Base-by-base conservation (phyloP, 2,113 vertebrate species). In the Ammospiza caudacuta region DNA sequence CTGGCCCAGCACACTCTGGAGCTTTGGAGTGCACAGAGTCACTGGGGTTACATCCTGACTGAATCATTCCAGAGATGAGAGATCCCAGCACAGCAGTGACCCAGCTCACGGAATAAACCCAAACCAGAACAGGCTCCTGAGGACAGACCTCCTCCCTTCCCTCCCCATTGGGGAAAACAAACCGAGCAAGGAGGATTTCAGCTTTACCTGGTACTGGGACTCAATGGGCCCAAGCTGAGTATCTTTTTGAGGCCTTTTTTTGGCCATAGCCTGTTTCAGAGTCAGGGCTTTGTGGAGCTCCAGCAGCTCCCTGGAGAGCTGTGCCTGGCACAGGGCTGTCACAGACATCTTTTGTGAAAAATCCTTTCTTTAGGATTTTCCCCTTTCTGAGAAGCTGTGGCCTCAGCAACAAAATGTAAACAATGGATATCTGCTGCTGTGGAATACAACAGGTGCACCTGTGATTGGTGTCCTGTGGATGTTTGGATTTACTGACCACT, bases 221-320 rank as follows among this genome's bases (percentile, higher is more conserved):
- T 99, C 98, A 90, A 99, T 98, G 12, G 99, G 98, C 76, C 98
- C 98, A 95, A 99, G 75, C 49, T 99, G 98, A 82, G 89, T 98
- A 83, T 99, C 98, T 55, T 98, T 99, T 97, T 99, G 98, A 28
- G 98, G 98, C 97, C 97, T 99, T 83, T 99, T 99, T 94, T 89
- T 98, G 72, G 99, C 98, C 77, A 99, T 98, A 4, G 98, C 99
- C 89, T 99, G 99, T 96, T 99, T 99, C 63, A 99, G 89, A 15
- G 94, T 96, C 85, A 99, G 96, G 64, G 98, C 98, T 97, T 99
- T 99, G 96, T 99, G 99, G 59, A 99, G 96, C 81, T 99, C 99
- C 37, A 99, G 98, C 95, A 99, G 97, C 78, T 99, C 99, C 90
- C 99, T 99, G 31, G 99, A 99, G 96, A 99, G 98, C 96, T 99